Evolutionary conservation across 1,140 invertebrate genomes (phyloP).

Genomic region (Drosophila santomea): DNA sequence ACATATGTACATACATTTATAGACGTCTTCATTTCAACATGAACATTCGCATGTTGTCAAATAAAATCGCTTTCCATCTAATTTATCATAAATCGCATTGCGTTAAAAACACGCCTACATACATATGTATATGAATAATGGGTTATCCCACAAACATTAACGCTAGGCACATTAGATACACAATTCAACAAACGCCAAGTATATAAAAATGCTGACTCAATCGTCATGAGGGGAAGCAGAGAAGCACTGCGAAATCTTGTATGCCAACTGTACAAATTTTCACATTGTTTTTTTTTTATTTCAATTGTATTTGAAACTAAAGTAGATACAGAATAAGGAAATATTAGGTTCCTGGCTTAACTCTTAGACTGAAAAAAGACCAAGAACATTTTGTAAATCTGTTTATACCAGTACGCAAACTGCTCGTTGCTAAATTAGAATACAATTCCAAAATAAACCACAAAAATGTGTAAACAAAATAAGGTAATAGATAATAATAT

Average conservation of each 20-base stretch:
- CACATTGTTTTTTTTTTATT: neutral
- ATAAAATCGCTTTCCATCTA: no score
- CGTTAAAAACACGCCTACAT: slow-evolving; percentile 8
- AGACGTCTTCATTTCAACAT: slow-evolving; percentile 15
- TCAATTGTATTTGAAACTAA: neutral
- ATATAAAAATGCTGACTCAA: slow-evolving; percentile 55
- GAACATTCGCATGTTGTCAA: slow-evolving; percentile 37
- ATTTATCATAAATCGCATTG: slow-evolving; percentile 48
- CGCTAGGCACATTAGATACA: slow-evolving; percentile 69
- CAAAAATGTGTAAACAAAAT: slow-evolving; percentile 58
- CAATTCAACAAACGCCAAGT: slow-evolving; percentile 73
- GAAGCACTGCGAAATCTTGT: slow-evolving; percentile 16
- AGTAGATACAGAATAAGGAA: neutral
- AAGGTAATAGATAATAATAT: slow-evolving; percentile 62
- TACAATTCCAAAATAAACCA: slow-evolving; percentile 40
- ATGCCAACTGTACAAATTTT: slow-evolving; percentile 25
- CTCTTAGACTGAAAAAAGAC: no score
- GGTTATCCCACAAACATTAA: slow-evolving; percentile 69
- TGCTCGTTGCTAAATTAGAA: slow-evolving; percentile 43
- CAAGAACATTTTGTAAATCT: slow-evolving; percentile 52
- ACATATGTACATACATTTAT: no score
- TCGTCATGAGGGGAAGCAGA: neutral
- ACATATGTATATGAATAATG: slow-evolving; percentile 20
- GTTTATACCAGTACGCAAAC: slow-evolving; percentile 63
- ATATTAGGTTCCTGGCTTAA: no score